These are phyloP conservation scores for Syritta pipiens DNA, from an alignment of 2,888 invertebrate genomes.

Conservation along the genomic window DNA sequence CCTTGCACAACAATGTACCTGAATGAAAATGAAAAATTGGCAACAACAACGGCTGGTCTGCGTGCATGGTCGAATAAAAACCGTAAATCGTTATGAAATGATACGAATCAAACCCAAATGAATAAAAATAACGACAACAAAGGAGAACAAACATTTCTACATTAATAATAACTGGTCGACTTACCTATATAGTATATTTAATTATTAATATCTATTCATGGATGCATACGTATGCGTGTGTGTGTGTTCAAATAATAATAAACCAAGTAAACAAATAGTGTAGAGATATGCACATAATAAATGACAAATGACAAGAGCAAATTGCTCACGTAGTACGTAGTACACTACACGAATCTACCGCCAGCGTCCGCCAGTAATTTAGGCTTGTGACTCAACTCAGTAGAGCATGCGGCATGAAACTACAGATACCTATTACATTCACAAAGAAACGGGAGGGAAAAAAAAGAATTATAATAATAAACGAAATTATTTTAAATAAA, in stretches of 20 bases:
- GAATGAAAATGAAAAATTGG: background rate
- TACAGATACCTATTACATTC: conserved; percentile 1
- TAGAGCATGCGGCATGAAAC: conserved; percentile 54
- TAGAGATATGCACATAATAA: conserved; percentile 62
- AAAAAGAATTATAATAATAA: conserved; percentile 63
- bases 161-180: conserved; percentile 25
- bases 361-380: conserved; percentile 51
- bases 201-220: conserved; percentile 42
- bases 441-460: conserved; percentile 22
- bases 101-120: conserved; percentile 22
- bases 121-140: background rate
- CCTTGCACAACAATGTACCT: conserved; percentile 20
- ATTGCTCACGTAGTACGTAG: conserved; percentile 56
- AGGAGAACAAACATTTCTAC: background rate
- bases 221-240: conserved; percentile 2
- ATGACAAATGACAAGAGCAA: conserved; percentile 68
- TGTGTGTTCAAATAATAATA: too few relatives aligned
- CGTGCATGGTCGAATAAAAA: conserved; percentile 12
- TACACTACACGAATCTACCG: conserved; percentile 7
- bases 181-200: conserved; percentile 36
- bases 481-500: conserved; percentile 67
- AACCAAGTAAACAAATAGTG: conserved; percentile 53
- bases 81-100: conserved; percentile 26
- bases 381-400: conserved; percentile 64
- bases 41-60: background rate